Conservation (phyloP, 1,140 invertebrate genomes). For the Laupala kohalensis region DNA sequence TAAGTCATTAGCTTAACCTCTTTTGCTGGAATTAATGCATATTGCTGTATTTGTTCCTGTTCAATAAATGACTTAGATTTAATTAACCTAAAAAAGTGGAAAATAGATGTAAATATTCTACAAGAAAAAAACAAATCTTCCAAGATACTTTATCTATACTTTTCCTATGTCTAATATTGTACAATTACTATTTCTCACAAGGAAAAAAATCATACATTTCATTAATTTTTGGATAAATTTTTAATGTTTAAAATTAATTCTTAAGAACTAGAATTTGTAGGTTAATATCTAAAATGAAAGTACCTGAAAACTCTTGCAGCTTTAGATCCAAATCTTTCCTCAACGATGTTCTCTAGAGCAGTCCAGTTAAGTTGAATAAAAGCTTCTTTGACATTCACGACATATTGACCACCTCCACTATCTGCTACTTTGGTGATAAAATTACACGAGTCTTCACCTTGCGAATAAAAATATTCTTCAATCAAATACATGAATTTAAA, state of each 20-base stretch:
- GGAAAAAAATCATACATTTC: too few species aligned
- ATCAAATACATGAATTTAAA: background rate
- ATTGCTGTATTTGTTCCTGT: slow-evolving; percentile 74
- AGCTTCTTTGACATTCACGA: slow-evolving; percentile 49
- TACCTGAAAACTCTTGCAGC: slow-evolving; percentile 69
- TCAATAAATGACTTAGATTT: slow-evolving; percentile 65
- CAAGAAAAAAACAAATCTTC: background rate
- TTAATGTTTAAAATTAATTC: background rate
- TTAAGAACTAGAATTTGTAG: background rate
- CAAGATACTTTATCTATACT: background rate
- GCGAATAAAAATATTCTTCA: background rate
- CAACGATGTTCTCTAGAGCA: slow-evolving; percentile 59
- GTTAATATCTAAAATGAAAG: background rate
- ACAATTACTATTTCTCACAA: too few species aligned
- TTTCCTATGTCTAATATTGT: too few species aligned
- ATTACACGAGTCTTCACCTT: slow-evolving; percentile 56
- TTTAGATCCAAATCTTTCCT: slow-evolving; percentile 73
- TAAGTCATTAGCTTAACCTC: slow-evolving; percentile 76
- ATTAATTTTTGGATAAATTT: background rate
- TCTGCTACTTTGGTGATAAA: slow-evolving; percentile 62
- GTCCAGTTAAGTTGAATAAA: slow-evolving; percentile 50
- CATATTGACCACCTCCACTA: slow-evolving; percentile 61
- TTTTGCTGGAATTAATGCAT: slow-evolving; percentile 78
- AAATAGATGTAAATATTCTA: slow-evolving; percentile 11
- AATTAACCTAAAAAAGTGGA: slow-evolving; percentile 51